Percentiles rank a stretch among this genome's conserved stretches.
Conservation (phyloP, 1,140 invertebrate genomes). For the Ridgeia piscesae region DNA sequence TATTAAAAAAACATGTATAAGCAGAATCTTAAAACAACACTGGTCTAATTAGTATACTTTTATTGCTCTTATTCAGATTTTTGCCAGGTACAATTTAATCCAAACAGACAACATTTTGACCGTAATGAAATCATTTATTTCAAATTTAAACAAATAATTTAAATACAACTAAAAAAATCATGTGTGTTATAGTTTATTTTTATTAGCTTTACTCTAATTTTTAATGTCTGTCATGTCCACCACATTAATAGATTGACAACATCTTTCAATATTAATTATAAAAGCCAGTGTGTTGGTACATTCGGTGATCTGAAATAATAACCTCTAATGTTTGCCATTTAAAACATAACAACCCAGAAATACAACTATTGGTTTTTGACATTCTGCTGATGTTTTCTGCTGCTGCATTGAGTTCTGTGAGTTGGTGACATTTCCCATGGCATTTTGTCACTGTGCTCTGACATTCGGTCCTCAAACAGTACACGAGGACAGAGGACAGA, state of each 20-base stretch:
- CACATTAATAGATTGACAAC: not conserved
- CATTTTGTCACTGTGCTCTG: not conserved
- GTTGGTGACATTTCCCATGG: not conserved
- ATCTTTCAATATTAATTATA: not conserved
- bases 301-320: not conserved
- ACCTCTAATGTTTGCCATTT: too few species aligned
- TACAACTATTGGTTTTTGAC: not conserved
- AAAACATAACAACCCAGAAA: too few species aligned
- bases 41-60: too few species aligned
- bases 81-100: too few species aligned
- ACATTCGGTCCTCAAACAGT: not conserved
- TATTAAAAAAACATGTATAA: not conserved
- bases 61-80: too few species aligned
- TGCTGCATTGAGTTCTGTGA: not conserved
- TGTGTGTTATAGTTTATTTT: not conserved
- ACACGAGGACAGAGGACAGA: not conserved
- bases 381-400: not conserved
- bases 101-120: too few species aligned
- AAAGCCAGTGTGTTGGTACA: not conserved
- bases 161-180: not conserved
- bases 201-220: not conserved
- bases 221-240: too few species aligned
- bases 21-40: too few species aligned
- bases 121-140: not conserved
- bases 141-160: not conserved